Evolutionary conservation across 2,888 invertebrate genomes (phyloP).

Genomic region (Dendrolimus houi): DNA sequence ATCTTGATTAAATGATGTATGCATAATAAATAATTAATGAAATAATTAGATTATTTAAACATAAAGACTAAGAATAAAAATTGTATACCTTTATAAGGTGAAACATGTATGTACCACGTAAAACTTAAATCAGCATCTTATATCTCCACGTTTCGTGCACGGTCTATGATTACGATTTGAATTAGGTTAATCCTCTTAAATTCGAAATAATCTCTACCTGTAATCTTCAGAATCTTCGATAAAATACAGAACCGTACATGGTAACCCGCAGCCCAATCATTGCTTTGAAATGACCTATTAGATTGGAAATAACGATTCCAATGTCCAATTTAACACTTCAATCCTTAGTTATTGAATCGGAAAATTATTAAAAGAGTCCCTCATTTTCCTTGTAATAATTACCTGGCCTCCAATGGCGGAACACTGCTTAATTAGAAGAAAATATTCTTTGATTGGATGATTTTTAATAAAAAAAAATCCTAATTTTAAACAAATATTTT

Average conservation of each 20-base stretch:
- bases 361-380: slow-evolving; percentile 11
- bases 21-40: too few species aligned
- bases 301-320: slow-evolving; percentile 7
- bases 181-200: too few species aligned
- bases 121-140: too few species aligned
- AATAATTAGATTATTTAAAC: too few species aligned
- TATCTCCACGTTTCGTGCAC: too few species aligned
- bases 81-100: too few species aligned
- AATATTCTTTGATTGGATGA: background rate
- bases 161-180: too few species aligned
- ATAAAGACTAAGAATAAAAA: too few species aligned
- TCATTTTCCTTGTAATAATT: slow-evolving; percentile 18
- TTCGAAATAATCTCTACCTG: too few species aligned
- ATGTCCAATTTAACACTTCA: slow-evolving; percentile 19
- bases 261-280: background rate
- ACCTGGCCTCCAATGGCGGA: slow-evolving; percentile 11
- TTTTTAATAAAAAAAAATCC: background rate
- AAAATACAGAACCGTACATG: background rate
- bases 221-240: too few species aligned
- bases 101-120: too few species aligned
- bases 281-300: slow-evolving; percentile 6
- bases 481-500: background rate
- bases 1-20: too few species aligned
- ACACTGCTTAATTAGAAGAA: background rate
- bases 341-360: slow-evolving; percentile 18